A percentile compares a stretch with the other conserved stretches of the same genome.
Evolutionary conservation across 1,140 invertebrate genomes (phyloP).

Genomic region (Trichogramma pretiosum): DNA sequence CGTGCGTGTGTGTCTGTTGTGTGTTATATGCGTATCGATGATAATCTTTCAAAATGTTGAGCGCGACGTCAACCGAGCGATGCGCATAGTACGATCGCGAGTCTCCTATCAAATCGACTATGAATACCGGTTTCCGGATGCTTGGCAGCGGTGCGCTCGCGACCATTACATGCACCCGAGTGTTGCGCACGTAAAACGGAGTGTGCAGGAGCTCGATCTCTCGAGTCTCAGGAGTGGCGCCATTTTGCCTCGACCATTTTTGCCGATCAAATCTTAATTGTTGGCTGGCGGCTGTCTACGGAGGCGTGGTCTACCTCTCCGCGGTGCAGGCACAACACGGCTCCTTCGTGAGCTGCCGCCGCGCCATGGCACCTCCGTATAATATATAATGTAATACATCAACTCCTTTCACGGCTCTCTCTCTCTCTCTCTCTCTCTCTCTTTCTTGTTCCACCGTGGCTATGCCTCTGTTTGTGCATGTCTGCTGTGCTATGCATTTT

Average conservation of each 20-base stretch:
- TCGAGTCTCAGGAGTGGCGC: slow-evolving; percentile 43
- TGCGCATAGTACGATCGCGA: neutral
- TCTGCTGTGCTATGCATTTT: too few relatives aligned
- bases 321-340: too few relatives aligned
- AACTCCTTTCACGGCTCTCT: neutral
- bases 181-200: slow-evolving; percentile 31
- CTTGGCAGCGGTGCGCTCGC: slow-evolving; percentile 13
- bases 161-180: too few relatives aligned
- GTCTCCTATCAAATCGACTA: too few relatives aligned
- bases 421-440: slow-evolving; percentile 11
- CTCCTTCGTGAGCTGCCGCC: slow-evolving; percentile 33
- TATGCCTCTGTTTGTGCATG: too few relatives aligned
- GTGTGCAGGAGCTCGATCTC: too few relatives aligned
- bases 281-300: slow-evolving; percentile 48
- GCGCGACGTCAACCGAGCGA: too few relatives aligned
- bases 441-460: slow-evolving; percentile 13
- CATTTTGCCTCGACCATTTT: slow-evolving; percentile 49
- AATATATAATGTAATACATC: too few relatives aligned
- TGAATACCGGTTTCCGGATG: slow-evolving; percentile 11
- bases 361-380: slow-evolving; percentile 40
- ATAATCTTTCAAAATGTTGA: too few relatives aligned
- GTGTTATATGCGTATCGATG: too few relatives aligned
- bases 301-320: slow-evolving; percentile 37
- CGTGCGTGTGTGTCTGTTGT: too few relatives aligned
- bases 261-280: slow-evolving; percentile 50